A percentile compares a stretch with the other conserved stretches of the same genome.
These are phyloP conservation scores for Drosophila chauvacae DNA, from an alignment of 1,140 invertebrate species.

Conservation along the genomic window DNA sequence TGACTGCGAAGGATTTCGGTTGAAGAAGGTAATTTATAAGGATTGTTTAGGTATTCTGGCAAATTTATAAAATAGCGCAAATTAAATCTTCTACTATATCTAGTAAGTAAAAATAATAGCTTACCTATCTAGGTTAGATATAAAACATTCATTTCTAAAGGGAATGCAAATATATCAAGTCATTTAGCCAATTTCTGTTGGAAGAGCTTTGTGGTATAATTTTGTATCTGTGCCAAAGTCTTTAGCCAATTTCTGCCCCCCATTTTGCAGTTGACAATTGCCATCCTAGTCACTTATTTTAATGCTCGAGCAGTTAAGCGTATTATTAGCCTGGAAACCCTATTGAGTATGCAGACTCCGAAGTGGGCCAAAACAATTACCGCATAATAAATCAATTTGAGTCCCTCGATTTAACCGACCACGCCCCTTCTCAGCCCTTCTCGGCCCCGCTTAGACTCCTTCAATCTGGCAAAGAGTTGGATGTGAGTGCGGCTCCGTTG, in stretches of 20 bases:
- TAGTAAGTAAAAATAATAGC: no score
- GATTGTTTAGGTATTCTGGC: no score
- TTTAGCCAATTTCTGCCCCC: slow-evolving; percentile 26
- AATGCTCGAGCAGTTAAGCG: slow-evolving; percentile 53
- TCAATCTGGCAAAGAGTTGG: slow-evolving; percentile 51
- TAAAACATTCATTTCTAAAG: not conserved
- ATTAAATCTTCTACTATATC: not conserved
- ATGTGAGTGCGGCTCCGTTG: slow-evolving; percentile 33
- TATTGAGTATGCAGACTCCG: slow-evolving; percentile 65
- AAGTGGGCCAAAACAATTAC: slow-evolving; percentile 79
- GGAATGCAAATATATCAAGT: not conserved
- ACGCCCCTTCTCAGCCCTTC: slow-evolving; percentile 12
- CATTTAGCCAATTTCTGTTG: not conserved
- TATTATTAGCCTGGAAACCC: slow-evolving; percentile 65
- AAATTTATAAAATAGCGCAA: not conserved
- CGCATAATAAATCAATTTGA: slow-evolving; percentile 79
- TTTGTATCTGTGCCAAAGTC: slow-evolving; percentile 27
- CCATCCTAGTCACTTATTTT: slow-evolving; percentile 51
- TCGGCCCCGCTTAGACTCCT: slow-evolving; percentile 26
- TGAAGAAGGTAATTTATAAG: not conserved
- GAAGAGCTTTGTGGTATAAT: not conserved
- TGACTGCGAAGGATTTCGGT: not conserved
- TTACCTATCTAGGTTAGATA: no score
- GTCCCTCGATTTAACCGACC: slow-evolving; percentile 57
- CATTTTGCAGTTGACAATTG: slow-evolving; percentile 16